Conservation (phyloP, 2,888 invertebrate species). For the Lycocerus yunnanus region DNA sequence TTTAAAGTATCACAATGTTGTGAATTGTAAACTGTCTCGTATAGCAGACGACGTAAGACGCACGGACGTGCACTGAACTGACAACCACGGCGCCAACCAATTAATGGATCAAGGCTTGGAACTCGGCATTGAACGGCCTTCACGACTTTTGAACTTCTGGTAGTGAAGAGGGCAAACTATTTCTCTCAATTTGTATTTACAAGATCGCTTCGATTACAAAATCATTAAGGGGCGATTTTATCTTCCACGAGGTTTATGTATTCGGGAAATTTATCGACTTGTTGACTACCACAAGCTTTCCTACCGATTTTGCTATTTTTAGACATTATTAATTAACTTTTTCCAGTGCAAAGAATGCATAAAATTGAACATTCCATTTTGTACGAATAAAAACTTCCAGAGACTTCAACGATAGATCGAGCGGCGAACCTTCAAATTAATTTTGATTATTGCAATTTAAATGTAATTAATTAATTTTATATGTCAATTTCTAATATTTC, state of each 20-base stretch:
- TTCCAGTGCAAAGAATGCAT: not conserved
- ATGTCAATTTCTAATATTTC: not conserved
- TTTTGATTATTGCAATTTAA: not conserved
- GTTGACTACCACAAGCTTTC: not conserved
- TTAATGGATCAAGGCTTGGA: slow-evolving; percentile 35
- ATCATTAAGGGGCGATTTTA: not conserved
- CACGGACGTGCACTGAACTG: slow-evolving; percentile 25
- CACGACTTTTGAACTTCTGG: slow-evolving; percentile 34
- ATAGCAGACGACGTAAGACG: slow-evolving; percentile 13
- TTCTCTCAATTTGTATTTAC: not conserved
- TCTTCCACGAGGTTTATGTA: not conserved
- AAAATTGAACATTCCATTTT: not conserved
- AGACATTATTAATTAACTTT: not conserved
- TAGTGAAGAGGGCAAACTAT: slow-evolving; percentile 17
- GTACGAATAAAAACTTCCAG: not conserved
- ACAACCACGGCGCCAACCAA: slow-evolving; percentile 31
- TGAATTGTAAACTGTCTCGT: slow-evolving; percentile 22
- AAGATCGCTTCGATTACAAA: not conserved
- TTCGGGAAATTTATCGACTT: not conserved
- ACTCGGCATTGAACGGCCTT: slow-evolving; percentile 40
- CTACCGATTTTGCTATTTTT: not conserved
- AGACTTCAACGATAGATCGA: not conserved
- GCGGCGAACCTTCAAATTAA: not conserved
- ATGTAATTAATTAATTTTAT: not conserved
- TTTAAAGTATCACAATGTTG: slow-evolving; percentile 14